A percentile compares a stretch with the other conserved stretches of the same genome.
Evolutionary conservation across 2,797 vertebrate species (phyloP).

Genomic region (Chiloscyllium punctatum): DNA sequence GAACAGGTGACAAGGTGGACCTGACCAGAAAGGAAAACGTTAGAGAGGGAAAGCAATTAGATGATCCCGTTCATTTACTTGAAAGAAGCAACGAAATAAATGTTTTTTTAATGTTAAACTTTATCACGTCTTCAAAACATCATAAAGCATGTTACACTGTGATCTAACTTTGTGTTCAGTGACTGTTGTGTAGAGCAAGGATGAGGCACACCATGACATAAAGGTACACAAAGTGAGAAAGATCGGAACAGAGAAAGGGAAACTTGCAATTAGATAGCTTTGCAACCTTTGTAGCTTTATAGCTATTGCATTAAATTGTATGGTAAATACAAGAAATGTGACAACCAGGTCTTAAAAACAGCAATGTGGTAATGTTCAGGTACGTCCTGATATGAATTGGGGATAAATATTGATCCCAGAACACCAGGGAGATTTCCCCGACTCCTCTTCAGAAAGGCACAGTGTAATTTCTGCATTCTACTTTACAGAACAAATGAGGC

Average conservation of each 20-base stretch:
- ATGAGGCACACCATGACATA: not conserved
- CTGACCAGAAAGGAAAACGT: slow-evolving; percentile 47
- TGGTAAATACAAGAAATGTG: not conserved
- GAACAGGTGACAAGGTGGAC: slow-evolving; percentile 84
- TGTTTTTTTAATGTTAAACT: not conserved
- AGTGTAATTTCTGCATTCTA: not conserved
- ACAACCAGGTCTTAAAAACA: not conserved
- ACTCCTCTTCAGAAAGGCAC: not conserved
- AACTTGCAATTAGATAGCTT: not conserved
- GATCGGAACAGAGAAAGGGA: not conserved
- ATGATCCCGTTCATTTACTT: not conserved
- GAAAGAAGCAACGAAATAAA: not conserved
- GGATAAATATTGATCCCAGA: not conserved
- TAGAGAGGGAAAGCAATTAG: not conserved
- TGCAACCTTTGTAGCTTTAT: not conserved
- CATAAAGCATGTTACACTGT: not conserved
- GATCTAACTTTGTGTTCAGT: not conserved
- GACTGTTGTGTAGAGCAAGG: not conserved
- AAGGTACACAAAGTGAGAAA: not conserved
- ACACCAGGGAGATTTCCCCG: not conserved
- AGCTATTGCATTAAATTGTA: not conserved
- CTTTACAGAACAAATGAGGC: not conserved
- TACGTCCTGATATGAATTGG: not conserved
- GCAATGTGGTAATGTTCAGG: not conserved
- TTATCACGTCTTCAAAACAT: not conserved